Conservation (phyloP, 2,888 invertebrate genomes). For the Sussaba pulchella region DNA sequence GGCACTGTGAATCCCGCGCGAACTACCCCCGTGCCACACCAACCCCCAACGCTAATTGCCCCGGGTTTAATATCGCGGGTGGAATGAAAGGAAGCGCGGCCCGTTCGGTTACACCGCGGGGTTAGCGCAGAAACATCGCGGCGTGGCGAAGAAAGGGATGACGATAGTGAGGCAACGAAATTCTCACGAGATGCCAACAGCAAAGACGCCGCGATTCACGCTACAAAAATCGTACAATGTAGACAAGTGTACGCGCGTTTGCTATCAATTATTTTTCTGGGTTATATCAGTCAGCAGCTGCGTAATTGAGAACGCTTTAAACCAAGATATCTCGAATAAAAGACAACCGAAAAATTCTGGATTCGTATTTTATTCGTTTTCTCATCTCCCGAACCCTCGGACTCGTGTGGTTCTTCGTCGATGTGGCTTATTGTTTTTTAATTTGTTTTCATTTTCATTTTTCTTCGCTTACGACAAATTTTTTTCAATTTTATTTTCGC, state of each 20-base stretch:
- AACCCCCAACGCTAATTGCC: constrained; percentile 79
- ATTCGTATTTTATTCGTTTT: no score
- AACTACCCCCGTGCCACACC: constrained; percentile 68
- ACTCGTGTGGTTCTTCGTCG: no score
- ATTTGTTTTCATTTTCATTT: no score
- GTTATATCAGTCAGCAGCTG: no score
- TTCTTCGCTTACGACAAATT: no score
- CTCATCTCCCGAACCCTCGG: no score
- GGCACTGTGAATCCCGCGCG: constrained; percentile 69
- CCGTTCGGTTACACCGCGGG: constrained; percentile 25
- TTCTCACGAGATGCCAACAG: constrained; percentile 58
- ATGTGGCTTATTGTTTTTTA: no score
- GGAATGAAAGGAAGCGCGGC: constrained; percentile 74
- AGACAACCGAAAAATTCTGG: no score
- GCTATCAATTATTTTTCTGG: neutral
- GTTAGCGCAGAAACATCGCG: constrained; percentile 50
- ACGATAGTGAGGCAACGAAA: constrained; percentile 54
- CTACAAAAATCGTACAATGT: constrained; percentile 1
- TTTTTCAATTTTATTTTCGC: no score
- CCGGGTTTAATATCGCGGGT: constrained; percentile 80
- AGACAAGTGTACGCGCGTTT: neutral
- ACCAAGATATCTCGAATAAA: no score
- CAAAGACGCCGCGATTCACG: constrained; percentile 61
- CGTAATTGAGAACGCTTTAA: no score
- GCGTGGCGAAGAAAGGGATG: constrained; percentile 53